Conservation (phyloP, 2,888 invertebrate species). For the Electrophaes corylata region DNA sequence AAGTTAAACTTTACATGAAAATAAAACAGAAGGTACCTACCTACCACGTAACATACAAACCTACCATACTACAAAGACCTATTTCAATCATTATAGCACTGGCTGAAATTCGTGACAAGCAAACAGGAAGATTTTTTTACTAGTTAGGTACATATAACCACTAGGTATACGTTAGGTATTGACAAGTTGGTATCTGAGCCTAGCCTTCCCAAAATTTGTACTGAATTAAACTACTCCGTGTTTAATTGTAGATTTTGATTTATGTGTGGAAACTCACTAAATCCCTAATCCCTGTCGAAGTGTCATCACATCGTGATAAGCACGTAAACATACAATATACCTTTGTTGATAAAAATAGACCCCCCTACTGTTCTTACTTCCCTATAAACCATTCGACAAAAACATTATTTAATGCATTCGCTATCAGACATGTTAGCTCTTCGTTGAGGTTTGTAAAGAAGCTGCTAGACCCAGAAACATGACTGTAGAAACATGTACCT, state of each 20-base stretch:
- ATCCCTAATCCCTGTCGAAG: constrained; percentile 6
- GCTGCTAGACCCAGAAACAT: constrained; percentile 48
- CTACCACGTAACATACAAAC: too few species aligned
- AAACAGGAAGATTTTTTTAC: too few species aligned
- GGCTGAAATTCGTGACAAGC: too few species aligned
- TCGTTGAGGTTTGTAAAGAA: not conserved
- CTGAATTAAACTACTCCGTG: not conserved
- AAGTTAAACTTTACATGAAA: too few species aligned
- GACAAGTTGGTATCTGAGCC: too few species aligned
- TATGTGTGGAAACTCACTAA: not conserved
- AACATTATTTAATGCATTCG: not conserved
- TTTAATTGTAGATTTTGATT: not conserved
- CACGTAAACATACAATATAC: constrained; percentile 64
- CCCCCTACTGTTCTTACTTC: not conserved
- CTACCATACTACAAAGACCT: too few species aligned
- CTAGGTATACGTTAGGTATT: too few species aligned
- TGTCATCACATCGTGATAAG: constrained; percentile 47
- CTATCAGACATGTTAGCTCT: not conserved
- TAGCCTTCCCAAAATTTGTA: not conserved
- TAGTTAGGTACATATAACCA: too few species aligned
- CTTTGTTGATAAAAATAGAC: constrained; percentile 54
- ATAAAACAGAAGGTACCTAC: too few species aligned
- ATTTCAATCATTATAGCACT: too few species aligned
- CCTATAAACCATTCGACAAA: too few species aligned
- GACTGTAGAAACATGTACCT: too few species aligned